phyloP scores from a whole-genome alignment of 1,140 invertebrate genomes.

The Atta texana region DNA sequence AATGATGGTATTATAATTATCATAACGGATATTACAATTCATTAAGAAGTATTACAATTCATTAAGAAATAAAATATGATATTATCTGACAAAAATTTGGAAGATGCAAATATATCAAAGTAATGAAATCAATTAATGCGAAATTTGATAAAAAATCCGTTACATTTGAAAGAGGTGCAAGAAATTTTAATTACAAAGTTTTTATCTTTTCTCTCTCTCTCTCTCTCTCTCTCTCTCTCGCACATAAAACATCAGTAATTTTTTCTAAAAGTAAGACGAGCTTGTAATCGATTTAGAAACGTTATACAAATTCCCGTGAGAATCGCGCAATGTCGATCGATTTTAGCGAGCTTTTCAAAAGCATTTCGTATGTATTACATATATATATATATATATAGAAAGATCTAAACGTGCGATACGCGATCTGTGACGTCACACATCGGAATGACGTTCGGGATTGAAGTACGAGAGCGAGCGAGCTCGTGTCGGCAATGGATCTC shows the following conservation, averaged over 20 bases:
- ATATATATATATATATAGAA: no score
- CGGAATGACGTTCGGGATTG: conserved; percentile 32
- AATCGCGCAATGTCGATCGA: conserved; percentile 17
- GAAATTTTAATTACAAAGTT: neutral
- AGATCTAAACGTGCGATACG: conserved; percentile 14
- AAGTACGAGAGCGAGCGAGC: conserved; percentile 18
- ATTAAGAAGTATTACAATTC: neutral
- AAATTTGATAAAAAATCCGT: neutral
- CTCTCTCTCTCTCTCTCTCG: no score
- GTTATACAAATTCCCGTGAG: neutral
- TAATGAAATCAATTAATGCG: neutral
- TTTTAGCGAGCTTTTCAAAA: conserved; percentile 22
- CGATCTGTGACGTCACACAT: conserved; percentile 42
- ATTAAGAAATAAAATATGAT: neutral
- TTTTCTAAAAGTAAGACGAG: neutral
- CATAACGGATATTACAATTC: neutral
- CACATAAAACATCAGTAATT: neutral
- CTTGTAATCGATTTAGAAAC: neutral
- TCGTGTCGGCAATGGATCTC: conserved; percentile 16
- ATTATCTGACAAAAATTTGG: no score
- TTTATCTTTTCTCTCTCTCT: no score
- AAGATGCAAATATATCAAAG: neutral
- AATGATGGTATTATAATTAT: neutral
- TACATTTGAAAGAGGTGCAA: neutral
- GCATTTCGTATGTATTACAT: no score